Base-by-base conservation (phyloP, 2,888 invertebrate genomes). In the Amphipyra tragopoginis region DNA sequence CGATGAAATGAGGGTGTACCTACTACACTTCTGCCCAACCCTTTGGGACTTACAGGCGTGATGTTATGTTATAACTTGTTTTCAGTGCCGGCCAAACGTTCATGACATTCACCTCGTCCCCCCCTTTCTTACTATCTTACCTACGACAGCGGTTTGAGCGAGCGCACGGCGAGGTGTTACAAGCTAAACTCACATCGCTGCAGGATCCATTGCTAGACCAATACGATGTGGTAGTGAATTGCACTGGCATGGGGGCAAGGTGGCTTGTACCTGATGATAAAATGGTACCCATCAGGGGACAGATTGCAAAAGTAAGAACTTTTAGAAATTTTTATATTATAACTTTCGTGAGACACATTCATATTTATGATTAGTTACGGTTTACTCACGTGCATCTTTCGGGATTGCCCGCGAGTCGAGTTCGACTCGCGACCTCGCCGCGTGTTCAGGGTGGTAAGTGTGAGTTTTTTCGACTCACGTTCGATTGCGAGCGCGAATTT, bases 151-250 rank as follows among this genome's bases (percentile, higher is more conserved):
- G 95, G 77, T 97, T 97, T 80, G 69, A 87, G 53, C 81, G 86
- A 1, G 91, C 92, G 1, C 96, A 97, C 6, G 98, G 98, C 0
- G 95, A 93, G 75, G 87, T 97, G 5, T 4, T 84, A 2, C 68
- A 73, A 14, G 79, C 77, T 0, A 82, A 80, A 34, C 64, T 94
- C 9, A 66, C 66, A 1, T 90, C 92, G 0, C 62, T 94, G 0
- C 58, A 76, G 0, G 90, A 95, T 10, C 86, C 93, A 51, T 84
- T 97, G 0, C 85, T 96, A 5, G 91, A 95, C 36, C 86, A 89
- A 0, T 97, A 92, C 79, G 96, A 97, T 83, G 93, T 97, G 0
- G 92, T 98, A n/a, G 95, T 98, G 44, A 98, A 98, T 86, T 98
- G 98, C 77, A 95, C 96, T 0, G 98, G 97, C 1, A 82, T 98